phyloP scores from a whole-genome alignment of 2,797 vertebrate species.

The Propithecus perrieri region DNA sequence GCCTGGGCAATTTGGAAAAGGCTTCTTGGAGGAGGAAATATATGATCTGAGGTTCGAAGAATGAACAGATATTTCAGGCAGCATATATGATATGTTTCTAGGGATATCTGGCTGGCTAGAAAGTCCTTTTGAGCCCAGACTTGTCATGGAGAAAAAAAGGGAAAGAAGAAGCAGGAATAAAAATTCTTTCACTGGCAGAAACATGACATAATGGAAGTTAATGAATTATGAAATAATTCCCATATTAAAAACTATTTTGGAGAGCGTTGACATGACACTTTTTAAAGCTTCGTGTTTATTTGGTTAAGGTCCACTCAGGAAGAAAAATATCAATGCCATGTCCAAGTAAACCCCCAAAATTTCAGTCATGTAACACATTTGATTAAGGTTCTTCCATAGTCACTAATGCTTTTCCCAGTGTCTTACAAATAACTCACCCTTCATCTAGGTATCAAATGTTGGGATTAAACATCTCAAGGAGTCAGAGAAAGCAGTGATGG shows the following conservation, averaged over 20 bases:
- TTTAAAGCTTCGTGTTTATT: constrained; percentile 11
- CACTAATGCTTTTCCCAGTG: not conserved
- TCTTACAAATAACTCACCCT: not conserved
- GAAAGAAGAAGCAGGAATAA: not conserved
- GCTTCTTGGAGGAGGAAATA: not conserved
- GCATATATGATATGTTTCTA: not conserved
- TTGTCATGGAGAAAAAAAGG: not conserved
- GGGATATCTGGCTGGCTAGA: not conserved
- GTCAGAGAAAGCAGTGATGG: not conserved
- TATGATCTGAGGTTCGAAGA: not conserved
- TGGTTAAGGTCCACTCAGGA: not conserved
- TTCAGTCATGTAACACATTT: not conserved
- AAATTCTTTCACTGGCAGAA: constrained; percentile 7
- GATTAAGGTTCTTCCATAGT: not conserved
- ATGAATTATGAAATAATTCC: not conserved
- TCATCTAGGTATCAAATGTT: not conserved
- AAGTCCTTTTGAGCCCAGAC: not conserved
- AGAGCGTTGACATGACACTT: not conserved
- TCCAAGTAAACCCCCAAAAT: not conserved
- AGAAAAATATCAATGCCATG: not conserved
- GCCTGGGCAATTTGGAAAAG: not conserved
- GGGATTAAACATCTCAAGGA: not conserved
- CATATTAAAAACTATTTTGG: not conserved
- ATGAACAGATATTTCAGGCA: not conserved
- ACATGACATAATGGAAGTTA: not conserved